These are phyloP conservation scores for Podilymbus podiceps DNA, from an alignment of 2,113 vertebrate species.

Conservation along the genomic window DNA sequence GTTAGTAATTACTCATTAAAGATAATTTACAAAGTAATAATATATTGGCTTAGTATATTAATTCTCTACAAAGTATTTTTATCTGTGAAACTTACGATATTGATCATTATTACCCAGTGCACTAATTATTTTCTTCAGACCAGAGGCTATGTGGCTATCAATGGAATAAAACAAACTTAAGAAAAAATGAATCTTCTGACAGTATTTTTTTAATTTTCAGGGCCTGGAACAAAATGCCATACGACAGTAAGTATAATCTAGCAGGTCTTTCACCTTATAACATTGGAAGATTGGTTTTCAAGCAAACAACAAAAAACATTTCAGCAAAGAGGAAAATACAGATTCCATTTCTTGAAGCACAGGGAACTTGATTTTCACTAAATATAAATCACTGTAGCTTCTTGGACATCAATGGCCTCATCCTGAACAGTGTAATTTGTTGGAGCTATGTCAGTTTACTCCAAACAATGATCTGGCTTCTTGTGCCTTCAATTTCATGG, in stretches of 20 bases:
- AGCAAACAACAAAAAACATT: background rate
- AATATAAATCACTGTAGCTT: background rate
- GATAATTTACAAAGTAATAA: background rate
- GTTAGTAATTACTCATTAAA: background rate
- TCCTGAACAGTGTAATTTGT: background rate
- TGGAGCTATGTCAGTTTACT: background rate
- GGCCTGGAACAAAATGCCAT: background rate
- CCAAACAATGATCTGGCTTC: background rate
- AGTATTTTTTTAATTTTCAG: background rate
- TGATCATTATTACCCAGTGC: background rate
- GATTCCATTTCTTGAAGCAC: background rate
- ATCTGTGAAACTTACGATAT: background rate
- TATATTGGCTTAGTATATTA: background rate
- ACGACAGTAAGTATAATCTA: background rate
- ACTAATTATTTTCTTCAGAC: background rate
- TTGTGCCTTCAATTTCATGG: background rate
- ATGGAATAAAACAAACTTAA: background rate
- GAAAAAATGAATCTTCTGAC: background rate
- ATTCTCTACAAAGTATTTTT: background rate
- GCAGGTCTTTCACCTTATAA: background rate
- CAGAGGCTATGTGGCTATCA: background rate
- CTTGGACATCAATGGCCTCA: background rate
- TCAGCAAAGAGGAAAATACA: background rate
- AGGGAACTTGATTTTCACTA: background rate
- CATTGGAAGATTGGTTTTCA: background rate